phyloP scores from a whole-genome alignment of 2,888 invertebrate genomes.

The Zonitis immaculata region DNA sequence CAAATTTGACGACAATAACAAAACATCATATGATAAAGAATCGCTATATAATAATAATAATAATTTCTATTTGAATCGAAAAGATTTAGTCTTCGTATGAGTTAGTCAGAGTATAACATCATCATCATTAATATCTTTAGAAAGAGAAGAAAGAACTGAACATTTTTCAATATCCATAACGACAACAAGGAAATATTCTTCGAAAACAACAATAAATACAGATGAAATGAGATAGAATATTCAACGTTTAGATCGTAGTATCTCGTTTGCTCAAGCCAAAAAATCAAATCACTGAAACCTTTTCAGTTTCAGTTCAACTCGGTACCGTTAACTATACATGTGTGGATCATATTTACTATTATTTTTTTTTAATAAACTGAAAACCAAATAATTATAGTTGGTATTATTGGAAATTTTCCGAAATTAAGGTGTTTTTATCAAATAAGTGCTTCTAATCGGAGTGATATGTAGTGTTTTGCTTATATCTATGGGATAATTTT shows the following conservation, averaged over 20 bases:
- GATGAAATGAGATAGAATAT: constrained; percentile 24
- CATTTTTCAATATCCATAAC: no score
- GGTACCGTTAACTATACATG: constrained; percentile 17
- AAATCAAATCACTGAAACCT: constrained; percentile 12
- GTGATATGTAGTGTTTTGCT: background rate
- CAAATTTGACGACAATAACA: background rate
- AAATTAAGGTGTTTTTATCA: background rate
- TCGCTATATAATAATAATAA: no score
- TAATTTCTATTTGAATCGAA: no score
- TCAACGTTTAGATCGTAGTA: background rate
- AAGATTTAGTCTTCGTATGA: no score
- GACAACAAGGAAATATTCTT: background rate
- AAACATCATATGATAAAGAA: constrained; percentile 2
- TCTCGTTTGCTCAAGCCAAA: constrained; percentile 11
- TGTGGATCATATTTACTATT: no score
- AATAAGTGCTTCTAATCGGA: constrained; percentile 2
- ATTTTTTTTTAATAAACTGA: constrained; percentile 32
- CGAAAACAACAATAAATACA: constrained; percentile 21
- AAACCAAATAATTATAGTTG: constrained; percentile 35
- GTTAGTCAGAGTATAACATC: no score
- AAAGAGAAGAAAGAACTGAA: no score
- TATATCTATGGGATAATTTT: no score
- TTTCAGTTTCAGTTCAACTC: constrained; percentile 28
- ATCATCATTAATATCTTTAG: no score
- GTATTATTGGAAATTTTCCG: constrained; percentile 10